Percentiles rank a stretch among this genome's conserved stretches.
These are phyloP conservation scores for Drosophila meridiana DNA, from an alignment of 2,888 invertebrate species.

Conservation along the genomic window DNA sequence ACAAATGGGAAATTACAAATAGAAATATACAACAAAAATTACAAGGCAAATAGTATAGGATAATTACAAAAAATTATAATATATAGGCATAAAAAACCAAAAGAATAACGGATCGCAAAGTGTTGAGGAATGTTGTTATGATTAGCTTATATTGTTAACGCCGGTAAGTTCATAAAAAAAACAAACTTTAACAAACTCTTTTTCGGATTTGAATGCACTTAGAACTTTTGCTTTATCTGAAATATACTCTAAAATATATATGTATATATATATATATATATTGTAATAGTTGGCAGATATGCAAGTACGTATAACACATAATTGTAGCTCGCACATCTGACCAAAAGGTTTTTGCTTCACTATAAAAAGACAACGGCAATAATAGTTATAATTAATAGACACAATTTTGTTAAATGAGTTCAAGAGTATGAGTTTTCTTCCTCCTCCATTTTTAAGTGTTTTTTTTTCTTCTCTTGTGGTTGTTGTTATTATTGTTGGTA, in stretches of 20 bases:
- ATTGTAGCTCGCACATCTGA: slow-evolving; percentile 55
- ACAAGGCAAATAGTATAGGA: slow-evolving; percentile 52
- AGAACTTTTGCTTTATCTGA: slow-evolving; percentile 49
- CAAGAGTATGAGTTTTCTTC: slow-evolving; percentile 46
- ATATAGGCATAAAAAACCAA: slow-evolving; percentile 22
- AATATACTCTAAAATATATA: slow-evolving; percentile 70
- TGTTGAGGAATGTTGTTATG: slow-evolving; percentile 83
- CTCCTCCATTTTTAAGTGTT: slow-evolving; percentile 48
- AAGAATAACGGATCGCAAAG: slow-evolving; percentile 60
- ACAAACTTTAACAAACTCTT: slow-evolving; percentile 77
- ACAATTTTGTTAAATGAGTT: slow-evolving; percentile 59
- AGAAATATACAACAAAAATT: slow-evolving; percentile 54
- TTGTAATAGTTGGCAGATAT: slow-evolving; percentile 65
- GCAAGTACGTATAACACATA: slow-evolving; percentile 59
- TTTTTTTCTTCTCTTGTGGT: slow-evolving; percentile 40
- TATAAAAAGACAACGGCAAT: slow-evolving; percentile 77
- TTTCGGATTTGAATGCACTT: slow-evolving; percentile 67
- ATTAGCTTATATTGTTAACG: slow-evolving; percentile 57
- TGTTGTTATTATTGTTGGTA: slow-evolving; percentile 47
- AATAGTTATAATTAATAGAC: slow-evolving; percentile 74
- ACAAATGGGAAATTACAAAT: slow-evolving; percentile 39
- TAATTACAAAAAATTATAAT: slow-evolving; percentile 32
- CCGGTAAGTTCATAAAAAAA: slow-evolving; percentile 64
- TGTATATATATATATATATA: slow-evolving; percentile 46
- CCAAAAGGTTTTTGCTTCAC: slow-evolving; percentile 48